A percentile compares a stretch with the other conserved stretches of the same genome.
phyloP scores from a whole-genome alignment of 1,140 invertebrate species.

The Platyura marginata region DNA sequence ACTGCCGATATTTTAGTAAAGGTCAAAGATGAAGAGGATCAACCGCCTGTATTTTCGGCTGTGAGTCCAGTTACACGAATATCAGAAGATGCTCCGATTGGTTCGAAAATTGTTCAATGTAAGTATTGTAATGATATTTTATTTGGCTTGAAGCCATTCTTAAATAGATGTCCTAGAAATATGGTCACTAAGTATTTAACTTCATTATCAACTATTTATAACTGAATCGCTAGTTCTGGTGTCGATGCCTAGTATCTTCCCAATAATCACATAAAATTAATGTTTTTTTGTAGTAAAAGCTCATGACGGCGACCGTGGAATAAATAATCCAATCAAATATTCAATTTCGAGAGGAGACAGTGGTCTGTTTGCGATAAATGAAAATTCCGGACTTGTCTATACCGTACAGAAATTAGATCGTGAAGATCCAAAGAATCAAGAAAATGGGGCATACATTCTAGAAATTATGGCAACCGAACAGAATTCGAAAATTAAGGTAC shows the following conservation, averaged over 20 bases:
- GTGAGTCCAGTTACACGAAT: slow-evolving; percentile 73
- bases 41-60: slow-evolving; percentile 74
- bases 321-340: slow-evolving; percentile 77
- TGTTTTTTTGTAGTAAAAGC: slow-evolving; percentile 46
- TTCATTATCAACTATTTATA: too few relatives aligned
- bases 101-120: slow-evolving; percentile 67
- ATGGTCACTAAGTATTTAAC: too few relatives aligned
- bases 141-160: too few relatives aligned
- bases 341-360: slow-evolving; percentile 55
- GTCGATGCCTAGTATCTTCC: too few relatives aligned
- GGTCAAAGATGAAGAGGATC: slow-evolving; percentile 76
- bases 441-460: slow-evolving; percentile 71
- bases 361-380: slow-evolving; percentile 56
- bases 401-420: slow-evolving; percentile 60
- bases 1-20: slow-evolving; percentile 75
- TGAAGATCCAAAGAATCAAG: slow-evolving; percentile 55
- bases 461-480: slow-evolving; percentile 51
- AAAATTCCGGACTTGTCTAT: slow-evolving; percentile 57
- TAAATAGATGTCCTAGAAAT: too few relatives aligned
- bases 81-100: slow-evolving; percentile 63
- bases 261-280: background rate
- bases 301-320: slow-evolving; percentile 77
- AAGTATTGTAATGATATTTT: too few relatives aligned
- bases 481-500: slow-evolving; percentile 24
- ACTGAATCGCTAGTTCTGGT: too few relatives aligned